Evolutionary conservation across 2,113 vertebrate genomes (phyloP), one percentile per base, ranked within the genome.

Genomic region (Setophaga petechia): DNA sequence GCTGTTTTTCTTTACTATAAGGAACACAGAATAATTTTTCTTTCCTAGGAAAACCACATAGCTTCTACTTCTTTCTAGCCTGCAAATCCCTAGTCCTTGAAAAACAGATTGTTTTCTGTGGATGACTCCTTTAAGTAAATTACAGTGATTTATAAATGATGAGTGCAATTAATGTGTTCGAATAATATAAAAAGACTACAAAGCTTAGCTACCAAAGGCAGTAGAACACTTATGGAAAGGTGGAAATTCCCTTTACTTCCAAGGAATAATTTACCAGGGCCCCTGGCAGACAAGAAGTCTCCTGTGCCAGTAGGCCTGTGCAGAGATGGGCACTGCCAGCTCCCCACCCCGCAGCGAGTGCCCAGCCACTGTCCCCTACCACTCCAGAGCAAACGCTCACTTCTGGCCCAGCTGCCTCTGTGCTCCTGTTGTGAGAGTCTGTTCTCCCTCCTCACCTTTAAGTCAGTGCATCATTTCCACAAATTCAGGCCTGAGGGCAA

Each of bases 331-430:
- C 23, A 7, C 8, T 63, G 23, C 35, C 30, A 90, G 17, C 55
- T 55, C 22, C 7, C 24, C 18, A 14, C 2, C 9, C 8, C 9
- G 31, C 33, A 52, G 11, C 0, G 0, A 61, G 11, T 9, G 27
- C 22, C 4, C 43, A 84, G 54, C 43, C 37, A 15, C 59, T 61
- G 44, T 10, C 27, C 18, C 33, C 62, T 47, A 2, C 52, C 49
- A 10, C 25, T 54, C 25, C 28, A 12, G 46, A 25, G 17, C 2
- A 5, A 61, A 19, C 4, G 2, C 21, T 86, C 28, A 25, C n/a
- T 76, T 54, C n/a, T 80, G 30, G 11, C 24, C 28, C 65, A 66
- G 31, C n/a, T 78, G 33, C 39, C n/a, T 54, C 23, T 44, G 7
- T 73, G 14, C 13, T 73, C 11, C 8, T 5, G 3, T 14, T 62